Evolutionary conservation across 2,888 invertebrate species (phyloP).

Genomic region (Cenopis cana): DNA sequence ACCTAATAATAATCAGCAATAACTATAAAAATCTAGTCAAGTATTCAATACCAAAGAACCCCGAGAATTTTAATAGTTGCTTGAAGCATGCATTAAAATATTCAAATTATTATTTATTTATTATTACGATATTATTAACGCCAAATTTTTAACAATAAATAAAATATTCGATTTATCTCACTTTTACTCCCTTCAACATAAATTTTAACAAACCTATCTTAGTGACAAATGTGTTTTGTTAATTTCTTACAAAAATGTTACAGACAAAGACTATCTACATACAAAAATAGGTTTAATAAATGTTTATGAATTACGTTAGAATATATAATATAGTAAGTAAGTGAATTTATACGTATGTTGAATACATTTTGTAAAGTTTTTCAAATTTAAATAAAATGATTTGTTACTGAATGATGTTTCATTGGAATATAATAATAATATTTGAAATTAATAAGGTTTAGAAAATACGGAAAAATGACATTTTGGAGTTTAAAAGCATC

Average conservation of each 20-base stretch:
- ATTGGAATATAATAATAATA: constrained; percentile 35
- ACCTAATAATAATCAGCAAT: neutral
- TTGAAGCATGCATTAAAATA: neutral
- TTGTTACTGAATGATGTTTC: constrained; percentile 54
- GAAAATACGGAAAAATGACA: too few relatives aligned
- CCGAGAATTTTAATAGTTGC: neutral
- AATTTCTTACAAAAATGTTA: neutral
- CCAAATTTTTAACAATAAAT: too few relatives aligned
- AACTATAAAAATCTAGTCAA: constrained; percentile 5
- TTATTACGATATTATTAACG: too few relatives aligned
- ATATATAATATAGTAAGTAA: constrained; percentile 15
- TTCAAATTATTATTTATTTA: too few relatives aligned
- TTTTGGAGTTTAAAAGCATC: too few relatives aligned
- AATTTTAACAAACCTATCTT: neutral
- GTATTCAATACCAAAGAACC: neutral
- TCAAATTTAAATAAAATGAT: constrained; percentile 54
- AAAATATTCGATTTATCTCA: too few relatives aligned
- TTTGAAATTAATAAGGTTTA: too few relatives aligned
- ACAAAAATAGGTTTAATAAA: neutral
- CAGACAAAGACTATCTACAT: neutral
- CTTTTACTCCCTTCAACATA: too few relatives aligned
- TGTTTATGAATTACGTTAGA: neutral
- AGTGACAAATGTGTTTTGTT: neutral
- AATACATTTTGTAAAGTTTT: constrained; percentile 55
- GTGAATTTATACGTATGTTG: constrained; percentile 42